These are phyloP conservation scores for Nematostella vectensis DNA, from an alignment of 92 coral and sea anemone species.

Conservation along the genomic window DNA sequence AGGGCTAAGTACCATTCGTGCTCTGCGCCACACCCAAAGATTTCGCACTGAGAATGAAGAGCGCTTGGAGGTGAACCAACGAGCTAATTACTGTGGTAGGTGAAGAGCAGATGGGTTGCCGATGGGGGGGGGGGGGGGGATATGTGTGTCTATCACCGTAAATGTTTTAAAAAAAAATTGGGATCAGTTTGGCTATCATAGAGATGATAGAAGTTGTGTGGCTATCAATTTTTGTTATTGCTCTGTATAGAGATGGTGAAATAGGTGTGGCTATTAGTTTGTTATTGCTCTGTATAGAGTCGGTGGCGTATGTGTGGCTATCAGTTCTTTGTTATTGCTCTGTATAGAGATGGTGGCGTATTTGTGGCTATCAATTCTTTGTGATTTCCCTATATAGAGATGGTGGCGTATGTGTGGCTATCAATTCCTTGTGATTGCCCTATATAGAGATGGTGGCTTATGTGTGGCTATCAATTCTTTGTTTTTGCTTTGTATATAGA, in stretches of 20 bases:
- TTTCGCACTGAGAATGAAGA: conserved; percentile 62
- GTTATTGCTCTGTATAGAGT: too few relatives aligned
- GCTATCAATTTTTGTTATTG: too few relatives aligned
- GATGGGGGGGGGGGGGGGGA: too few relatives aligned
- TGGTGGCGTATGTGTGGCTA: conserved; percentile 97
- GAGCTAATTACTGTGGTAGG: conserved; percentile 90
- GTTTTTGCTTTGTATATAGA: conserved; percentile 35
- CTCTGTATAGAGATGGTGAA: conserved; percentile 68
- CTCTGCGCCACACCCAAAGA: conserved; percentile 71
- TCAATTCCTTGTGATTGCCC: neutral
- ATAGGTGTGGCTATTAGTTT: conserved; percentile 96
- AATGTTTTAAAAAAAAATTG: too few relatives aligned
- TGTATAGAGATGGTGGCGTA: conserved; percentile 84
- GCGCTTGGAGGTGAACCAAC: conserved; percentile 77
- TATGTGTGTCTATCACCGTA: too few relatives aligned
- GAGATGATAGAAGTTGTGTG: conserved; percentile 91
- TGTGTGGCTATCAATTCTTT: too few relatives aligned
- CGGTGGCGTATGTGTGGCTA: too few relatives aligned
- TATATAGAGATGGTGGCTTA: conserved; percentile 79
- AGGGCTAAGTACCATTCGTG: conserved; percentile 89
- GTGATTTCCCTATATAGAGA: conserved; percentile 45
- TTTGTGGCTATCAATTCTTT: conserved; percentile 73
- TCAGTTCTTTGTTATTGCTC: too few relatives aligned
- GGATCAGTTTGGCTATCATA: conserved; percentile 14
- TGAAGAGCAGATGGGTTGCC: too few relatives aligned